A percentile compares a stretch with the other conserved stretches of the same genome.
phyloP scores from a whole-genome alignment of 2,797 vertebrate species.

The Silurus lanzhouensis region DNA sequence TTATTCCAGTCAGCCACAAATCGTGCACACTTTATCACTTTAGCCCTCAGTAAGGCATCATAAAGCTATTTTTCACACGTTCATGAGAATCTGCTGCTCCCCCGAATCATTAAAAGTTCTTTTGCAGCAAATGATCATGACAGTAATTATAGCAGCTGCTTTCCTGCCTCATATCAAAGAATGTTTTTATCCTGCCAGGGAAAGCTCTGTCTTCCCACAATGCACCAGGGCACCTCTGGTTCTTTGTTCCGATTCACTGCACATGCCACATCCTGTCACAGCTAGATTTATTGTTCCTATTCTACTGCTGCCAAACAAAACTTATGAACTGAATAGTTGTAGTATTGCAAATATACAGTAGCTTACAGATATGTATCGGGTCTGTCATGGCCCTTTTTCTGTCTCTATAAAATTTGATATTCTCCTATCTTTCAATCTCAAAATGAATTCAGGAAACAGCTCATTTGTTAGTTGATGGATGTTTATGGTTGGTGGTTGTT shows the following conservation, averaged over 20 bases:
- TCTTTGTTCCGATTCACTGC: conserved; percentile 49
- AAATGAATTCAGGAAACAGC: not conserved
- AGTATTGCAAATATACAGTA: not conserved
- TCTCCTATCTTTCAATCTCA: not conserved
- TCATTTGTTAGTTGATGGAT: not conserved
- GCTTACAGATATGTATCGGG: not conserved
- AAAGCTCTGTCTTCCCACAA: conserved; percentile 32
- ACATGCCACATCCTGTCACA: conserved; percentile 58
- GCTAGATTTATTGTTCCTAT: not conserved
- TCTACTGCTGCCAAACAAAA: not conserved
- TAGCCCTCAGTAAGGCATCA: not conserved
- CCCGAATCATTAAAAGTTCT: not conserved
- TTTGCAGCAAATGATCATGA: not conserved
- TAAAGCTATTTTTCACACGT: not conserved
- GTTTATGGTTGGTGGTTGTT: not conserved
- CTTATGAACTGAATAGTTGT: not conserved
- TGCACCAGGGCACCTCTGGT: conserved; percentile 42
- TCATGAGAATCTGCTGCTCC: not conserved
- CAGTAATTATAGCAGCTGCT: not conserved
- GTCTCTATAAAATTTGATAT: not conserved
- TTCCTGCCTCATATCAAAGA: not conserved
- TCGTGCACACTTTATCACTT: not conserved
- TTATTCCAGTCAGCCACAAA: not conserved
- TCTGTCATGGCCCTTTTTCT: not conserved
- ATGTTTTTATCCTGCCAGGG: conserved; percentile 1